These are phyloP conservation scores for Ammodytes marinus DNA, from an alignment of 2,113 vertebrate species.

Conservation along the genomic window DNA sequence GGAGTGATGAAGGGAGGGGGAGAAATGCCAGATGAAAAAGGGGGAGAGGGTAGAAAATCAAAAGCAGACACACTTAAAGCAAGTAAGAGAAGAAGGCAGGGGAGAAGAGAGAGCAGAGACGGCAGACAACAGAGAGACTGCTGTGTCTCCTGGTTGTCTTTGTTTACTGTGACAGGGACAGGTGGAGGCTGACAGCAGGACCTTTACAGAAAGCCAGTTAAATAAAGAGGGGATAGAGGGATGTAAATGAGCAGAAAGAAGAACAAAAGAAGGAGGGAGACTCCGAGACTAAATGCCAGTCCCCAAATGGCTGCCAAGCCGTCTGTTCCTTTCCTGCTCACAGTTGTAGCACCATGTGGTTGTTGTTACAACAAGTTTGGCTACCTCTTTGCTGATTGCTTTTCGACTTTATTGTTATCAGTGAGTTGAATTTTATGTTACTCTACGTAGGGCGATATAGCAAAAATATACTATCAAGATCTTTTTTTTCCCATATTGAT, in stretches of 20 bases:
- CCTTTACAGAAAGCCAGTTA: slow-evolving; percentile 79
- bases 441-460: no score
- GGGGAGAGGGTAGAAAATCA: slow-evolving; percentile 14
- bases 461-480: no score
- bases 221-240: slow-evolving; percentile 75
- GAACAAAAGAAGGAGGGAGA: slow-evolving; percentile 74
- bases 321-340: slow-evolving; percentile 63
- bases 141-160: slow-evolving; percentile 76
- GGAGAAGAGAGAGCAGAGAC: slow-evolving; percentile 52
- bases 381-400: slow-evolving; percentile 15
- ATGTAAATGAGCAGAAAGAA: slow-evolving; percentile 73
- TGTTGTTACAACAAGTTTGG: slow-evolving; percentile 32
- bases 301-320: slow-evolving; percentile 71
- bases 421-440: neutral
- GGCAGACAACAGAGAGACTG: slow-evolving; percentile 57
- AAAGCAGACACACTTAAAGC: slow-evolving; percentile 43
- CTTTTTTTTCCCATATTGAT: no score
- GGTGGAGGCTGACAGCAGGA: slow-evolving; percentile 82
- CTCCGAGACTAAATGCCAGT: slow-evolving; percentile 77
- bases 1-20: slow-evolving; percentile 24
- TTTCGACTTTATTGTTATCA: slow-evolving; percentile 18
- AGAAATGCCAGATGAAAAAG: neutral
- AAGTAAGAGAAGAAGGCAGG: slow-evolving; percentile 43
- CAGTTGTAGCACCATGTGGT: slow-evolving; percentile 59
- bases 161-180: slow-evolving; percentile 82